These are phyloP conservation scores for Mactra quadrangularis DNA, from an alignment of 1,140 invertebrate genomes.

Conservation along the genomic window DNA sequence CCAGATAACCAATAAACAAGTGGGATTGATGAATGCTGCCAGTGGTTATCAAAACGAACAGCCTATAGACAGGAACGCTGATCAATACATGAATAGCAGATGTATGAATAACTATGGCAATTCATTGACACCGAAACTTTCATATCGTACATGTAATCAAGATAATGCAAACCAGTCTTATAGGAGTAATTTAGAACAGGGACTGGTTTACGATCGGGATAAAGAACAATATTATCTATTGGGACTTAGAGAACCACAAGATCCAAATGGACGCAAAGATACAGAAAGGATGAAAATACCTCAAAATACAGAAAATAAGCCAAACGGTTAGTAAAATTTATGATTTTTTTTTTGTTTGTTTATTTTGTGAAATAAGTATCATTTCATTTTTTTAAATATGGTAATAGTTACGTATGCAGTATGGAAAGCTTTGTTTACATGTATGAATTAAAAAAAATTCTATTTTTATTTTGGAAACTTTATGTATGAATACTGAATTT, in stretches of 20 bases:
- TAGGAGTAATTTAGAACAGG: conserved; percentile 1
- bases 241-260: conserved; percentile 30
- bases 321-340: conserved; percentile 21
- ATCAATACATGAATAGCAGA: conserved; percentile 49
- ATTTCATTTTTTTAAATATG: too few relatives aligned
- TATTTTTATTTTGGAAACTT: too few relatives aligned
- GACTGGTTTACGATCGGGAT: conserved; percentile 21
- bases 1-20: too few relatives aligned
- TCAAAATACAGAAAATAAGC: neutral
- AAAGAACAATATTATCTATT: conserved; percentile 37
- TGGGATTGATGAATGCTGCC: too few relatives aligned
- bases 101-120: conserved; percentile 27
- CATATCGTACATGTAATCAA: conserved; percentile 26
- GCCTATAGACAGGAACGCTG: too few relatives aligned
- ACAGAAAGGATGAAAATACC: conserved; percentile 28
- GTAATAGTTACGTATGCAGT: too few relatives aligned
- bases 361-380: too few relatives aligned
- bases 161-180: conserved; percentile 45
- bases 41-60: too few relatives aligned
- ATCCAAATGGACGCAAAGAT: conserved; percentile 20
- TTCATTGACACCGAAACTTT: neutral
- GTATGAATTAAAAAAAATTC: too few relatives aligned
- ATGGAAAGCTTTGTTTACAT: too few relatives aligned
- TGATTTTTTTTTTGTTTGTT: too few relatives aligned
- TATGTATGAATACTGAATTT: too few relatives aligned